Evolutionary conservation across 2,797 vertebrate genomes (phyloP).

Genomic region (Myotis findleyi): DNA sequence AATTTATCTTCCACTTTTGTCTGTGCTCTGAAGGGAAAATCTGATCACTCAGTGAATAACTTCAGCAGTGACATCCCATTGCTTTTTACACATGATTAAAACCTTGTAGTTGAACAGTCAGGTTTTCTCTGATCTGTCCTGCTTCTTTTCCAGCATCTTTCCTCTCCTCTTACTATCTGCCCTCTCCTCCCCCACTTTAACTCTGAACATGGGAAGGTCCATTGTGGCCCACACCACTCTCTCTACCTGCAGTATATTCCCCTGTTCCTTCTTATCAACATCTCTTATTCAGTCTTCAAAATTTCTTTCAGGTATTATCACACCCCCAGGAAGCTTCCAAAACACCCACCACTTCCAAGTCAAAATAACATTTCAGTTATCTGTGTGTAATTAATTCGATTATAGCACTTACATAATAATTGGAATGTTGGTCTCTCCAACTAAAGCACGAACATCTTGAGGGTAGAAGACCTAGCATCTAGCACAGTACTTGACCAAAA

Average conservation of each 20-base stretch:
- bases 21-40: constrained; percentile 37
- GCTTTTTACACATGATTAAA: background rate
- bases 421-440: background rate
- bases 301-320: background rate
- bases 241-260: background rate
- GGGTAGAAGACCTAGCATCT: background rate
- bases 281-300: constrained; percentile 8
- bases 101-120: background rate
- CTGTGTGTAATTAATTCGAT: constrained; percentile 27
- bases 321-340: background rate
- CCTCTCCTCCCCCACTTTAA: background rate
- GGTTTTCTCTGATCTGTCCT: background rate
- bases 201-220: background rate
- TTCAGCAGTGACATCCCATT: background rate
- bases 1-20: background rate
- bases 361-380: constrained; percentile 10
- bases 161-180: background rate
- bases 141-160: constrained; percentile 5
- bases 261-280: background rate
- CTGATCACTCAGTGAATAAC: background rate
- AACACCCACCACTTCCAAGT: background rate
- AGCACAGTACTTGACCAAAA: background rate
- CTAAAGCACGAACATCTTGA: constrained; percentile 29
- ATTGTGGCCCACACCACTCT: background rate
- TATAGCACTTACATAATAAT: background rate